Evolutionary conservation across 1,140 invertebrate genomes (phyloP).

Genomic region (Leptoteleia sp.): DNA sequence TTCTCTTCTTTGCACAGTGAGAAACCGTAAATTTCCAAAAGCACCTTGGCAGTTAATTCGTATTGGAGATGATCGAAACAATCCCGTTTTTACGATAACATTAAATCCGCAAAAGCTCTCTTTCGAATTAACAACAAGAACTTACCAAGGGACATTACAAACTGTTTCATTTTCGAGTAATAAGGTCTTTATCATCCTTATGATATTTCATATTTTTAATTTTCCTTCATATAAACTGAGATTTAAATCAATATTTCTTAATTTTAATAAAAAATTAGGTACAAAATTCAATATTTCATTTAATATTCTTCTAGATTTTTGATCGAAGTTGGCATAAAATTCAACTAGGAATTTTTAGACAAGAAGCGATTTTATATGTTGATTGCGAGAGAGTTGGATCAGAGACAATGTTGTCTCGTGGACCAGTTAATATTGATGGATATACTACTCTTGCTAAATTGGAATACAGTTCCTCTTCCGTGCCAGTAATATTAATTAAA

Average conservation of each 20-base stretch:
- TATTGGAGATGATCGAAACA: constrained; percentile 83
- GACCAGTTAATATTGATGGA: constrained; percentile 85
- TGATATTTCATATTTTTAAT: too few relatives aligned
- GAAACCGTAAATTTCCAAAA: constrained; percentile 83
- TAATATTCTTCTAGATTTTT: constrained; percentile 81
- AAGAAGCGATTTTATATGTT: constrained; percentile 85
- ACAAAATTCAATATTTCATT: too few relatives aligned
- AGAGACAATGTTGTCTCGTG: constrained; percentile 81
- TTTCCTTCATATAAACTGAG: too few relatives aligned
- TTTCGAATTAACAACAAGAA: constrained; percentile 84
- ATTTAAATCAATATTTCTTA: too few relatives aligned
- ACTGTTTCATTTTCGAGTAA: constrained; percentile 83
- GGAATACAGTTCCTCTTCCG: constrained; percentile 81
- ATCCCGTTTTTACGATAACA: constrained; percentile 86
- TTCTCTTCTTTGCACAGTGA: constrained; percentile 86
- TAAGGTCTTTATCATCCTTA: constrained; percentile 70
- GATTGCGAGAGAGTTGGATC: constrained; percentile 84
- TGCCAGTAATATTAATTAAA: constrained; percentile 81
- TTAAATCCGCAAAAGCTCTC: constrained; percentile 84
- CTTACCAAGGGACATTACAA: constrained; percentile 83
- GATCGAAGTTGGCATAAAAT: constrained; percentile 91
- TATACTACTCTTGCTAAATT: constrained; percentile 85
- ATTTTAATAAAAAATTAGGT: too few relatives aligned
- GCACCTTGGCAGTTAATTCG: constrained; percentile 87
- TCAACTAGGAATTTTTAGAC: constrained; percentile 86